Conservation (phyloP, 2,797 vertebrate species). For the Sebastes hubbsi region DNA sequence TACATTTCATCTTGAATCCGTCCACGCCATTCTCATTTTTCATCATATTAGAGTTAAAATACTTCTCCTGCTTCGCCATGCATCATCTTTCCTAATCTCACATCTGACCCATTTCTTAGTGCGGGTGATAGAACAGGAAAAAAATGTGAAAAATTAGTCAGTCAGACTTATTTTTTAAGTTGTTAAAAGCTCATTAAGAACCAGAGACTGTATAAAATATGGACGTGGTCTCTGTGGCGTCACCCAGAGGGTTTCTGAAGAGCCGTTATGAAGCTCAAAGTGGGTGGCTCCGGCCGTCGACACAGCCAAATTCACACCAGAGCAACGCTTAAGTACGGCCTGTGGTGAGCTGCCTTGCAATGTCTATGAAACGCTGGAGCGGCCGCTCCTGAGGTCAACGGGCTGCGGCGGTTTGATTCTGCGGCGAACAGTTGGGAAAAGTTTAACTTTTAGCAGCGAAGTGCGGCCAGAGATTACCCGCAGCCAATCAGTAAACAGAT, state of each 20-base stretch:
- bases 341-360: no score
- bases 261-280: no score
- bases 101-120: conserved; percentile 60
- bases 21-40: conserved; percentile 57
- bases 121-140: not conserved
- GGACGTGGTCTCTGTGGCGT: not conserved
- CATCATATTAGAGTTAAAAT: conserved; percentile 57
- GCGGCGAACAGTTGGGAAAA: no score
- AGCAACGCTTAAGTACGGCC: no score
- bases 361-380: rapidly evolving
- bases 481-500: no score
- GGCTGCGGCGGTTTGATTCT: rapidly evolving
- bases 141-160: conserved; percentile 30
- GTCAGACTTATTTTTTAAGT: not conserved
- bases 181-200: conserved; percentile 30
- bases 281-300: no score
- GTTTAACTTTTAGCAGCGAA: rapidly evolving
- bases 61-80: conserved; percentile 34
- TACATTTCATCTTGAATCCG: conserved; percentile 48
- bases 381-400: no score
- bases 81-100: conserved; percentile 60
- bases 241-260: no score
- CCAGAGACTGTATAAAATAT: no score
- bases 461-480: no score
- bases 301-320: no score